A percentile compares a stretch with the other conserved stretches of the same genome.
These are phyloP conservation scores for Ochropacha duplaris DNA, from an alignment of 2,888 invertebrate species.

Conservation along the genomic window DNA sequence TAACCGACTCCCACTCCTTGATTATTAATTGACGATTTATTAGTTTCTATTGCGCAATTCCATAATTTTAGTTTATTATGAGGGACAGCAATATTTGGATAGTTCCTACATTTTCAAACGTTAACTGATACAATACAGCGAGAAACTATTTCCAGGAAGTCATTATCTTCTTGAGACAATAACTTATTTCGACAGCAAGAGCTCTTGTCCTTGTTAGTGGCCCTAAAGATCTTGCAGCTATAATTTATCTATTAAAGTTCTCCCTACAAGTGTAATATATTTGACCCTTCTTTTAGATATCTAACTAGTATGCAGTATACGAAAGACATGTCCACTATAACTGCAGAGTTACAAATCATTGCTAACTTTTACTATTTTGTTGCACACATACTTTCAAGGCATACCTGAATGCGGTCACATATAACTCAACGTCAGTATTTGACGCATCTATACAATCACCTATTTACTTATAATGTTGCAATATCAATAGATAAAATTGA, in stretches of 20 bases:
- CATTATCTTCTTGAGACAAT: constrained; percentile 43
- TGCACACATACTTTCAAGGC: constrained; percentile 4
- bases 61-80: constrained; percentile 4
- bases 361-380: background rate
- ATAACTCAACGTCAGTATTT: constrained; percentile 1
- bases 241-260: constrained; percentile 11
- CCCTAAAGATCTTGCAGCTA: constrained; percentile 28
- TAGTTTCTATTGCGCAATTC: background rate
- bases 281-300: background rate
- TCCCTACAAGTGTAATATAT: background rate
- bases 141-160: constrained; percentile 44
- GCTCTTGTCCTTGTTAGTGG: constrained; percentile 27
- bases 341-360: background rate
- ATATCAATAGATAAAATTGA: background rate
- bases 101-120: constrained; percentile 3
- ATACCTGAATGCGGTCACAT: background rate
- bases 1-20: constrained; percentile 63
- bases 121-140: constrained; percentile 22
- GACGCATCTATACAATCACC: background rate
- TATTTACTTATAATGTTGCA: background rate
- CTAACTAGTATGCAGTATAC: background rate
- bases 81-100: constrained; percentile 10
- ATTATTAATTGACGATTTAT: constrained; percentile 15
- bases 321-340: background rate
- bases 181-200: constrained; percentile 34